These are phyloP conservation scores for Hyppa rectilinea DNA, from an alignment of 2,888 invertebrate species.

Conservation along the genomic window DNA sequence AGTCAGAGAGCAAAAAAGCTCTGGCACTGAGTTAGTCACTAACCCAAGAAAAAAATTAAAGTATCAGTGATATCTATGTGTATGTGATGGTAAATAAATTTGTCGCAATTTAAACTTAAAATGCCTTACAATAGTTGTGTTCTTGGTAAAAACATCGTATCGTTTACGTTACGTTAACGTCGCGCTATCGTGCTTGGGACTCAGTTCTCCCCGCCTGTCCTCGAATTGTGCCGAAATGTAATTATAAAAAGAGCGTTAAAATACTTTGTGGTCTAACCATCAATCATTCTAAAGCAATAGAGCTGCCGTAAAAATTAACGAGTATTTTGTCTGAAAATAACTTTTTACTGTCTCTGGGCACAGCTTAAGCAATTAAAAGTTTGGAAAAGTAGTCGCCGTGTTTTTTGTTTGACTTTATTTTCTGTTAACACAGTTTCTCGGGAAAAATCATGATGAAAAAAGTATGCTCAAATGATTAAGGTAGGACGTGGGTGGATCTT, in stretches of 20 bases:
- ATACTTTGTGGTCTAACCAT: slow-evolving; percentile 30
- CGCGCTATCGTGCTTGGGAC: too few relatives aligned
- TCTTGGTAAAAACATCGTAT: not conserved
- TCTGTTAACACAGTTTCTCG: not conserved
- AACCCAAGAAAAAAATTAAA: too few relatives aligned
- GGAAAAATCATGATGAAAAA: slow-evolving; percentile 12
- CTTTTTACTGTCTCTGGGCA: slow-evolving; percentile 50
- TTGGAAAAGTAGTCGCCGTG: slow-evolving; percentile 38
- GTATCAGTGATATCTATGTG: too few relatives aligned
- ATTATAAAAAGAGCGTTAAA: slow-evolving; percentile 37
- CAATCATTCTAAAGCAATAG: slow-evolving; percentile 35
- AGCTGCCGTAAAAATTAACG: slow-evolving; percentile 24
- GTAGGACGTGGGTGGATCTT: not conserved
- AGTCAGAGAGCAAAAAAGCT: too few relatives aligned
- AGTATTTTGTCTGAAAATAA: slow-evolving; percentile 22
- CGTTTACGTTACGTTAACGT: not conserved
- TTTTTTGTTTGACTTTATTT: slow-evolving; percentile 48
- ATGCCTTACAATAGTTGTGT: not conserved
- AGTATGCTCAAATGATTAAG: slow-evolving; percentile 6
- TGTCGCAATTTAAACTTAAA: not conserved
- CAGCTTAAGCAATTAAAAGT: slow-evolving; percentile 65
- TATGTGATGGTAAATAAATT: too few relatives aligned
- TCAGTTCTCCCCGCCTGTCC: not conserved
- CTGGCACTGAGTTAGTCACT: too few relatives aligned
- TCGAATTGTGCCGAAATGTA: slow-evolving; percentile 10